These are phyloP conservation scores for Imbricaverruca yamaguchii DNA, from an alignment of 2,888 invertebrate species.

Conservation along the genomic window DNA sequence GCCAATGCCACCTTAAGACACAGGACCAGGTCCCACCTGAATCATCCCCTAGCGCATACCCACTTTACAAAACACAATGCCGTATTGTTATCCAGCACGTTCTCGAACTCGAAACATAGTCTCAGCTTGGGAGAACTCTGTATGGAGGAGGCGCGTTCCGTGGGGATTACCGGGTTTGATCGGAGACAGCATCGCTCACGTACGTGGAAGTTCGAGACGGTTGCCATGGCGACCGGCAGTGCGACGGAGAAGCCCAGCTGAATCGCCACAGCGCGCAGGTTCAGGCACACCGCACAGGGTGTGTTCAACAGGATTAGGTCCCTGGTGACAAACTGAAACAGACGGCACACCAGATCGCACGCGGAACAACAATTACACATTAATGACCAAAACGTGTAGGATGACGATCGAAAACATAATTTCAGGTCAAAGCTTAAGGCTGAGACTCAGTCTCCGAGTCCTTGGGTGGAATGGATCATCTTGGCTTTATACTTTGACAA, in stretches of 20 bases:
- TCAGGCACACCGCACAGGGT: not conserved
- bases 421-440: too few relatives aligned
- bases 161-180: not conserved
- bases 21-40: not conserved
- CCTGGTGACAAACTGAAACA: not conserved
- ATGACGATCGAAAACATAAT: not conserved
- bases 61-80: not conserved
- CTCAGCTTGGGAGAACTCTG: not conserved
- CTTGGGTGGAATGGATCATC: too few relatives aligned
- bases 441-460: too few relatives aligned
- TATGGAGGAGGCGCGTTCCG: not conserved
- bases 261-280: not conserved
- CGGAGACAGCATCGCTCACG: not conserved
- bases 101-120: not conserved
- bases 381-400: not conserved
- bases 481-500: too few relatives aligned
- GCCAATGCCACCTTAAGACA: too few relatives aligned
- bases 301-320: not conserved
- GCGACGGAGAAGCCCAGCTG: not conserved
- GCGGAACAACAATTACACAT: not conserved
- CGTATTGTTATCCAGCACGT: not conserved
- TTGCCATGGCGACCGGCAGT: not conserved
- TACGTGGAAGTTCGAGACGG: constrained; percentile 1
- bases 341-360: not conserved
- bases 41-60: not conserved